Base-by-base conservation (phyloP, 1,140 invertebrate genomes). In the Nasonia vitripennis region DNA sequence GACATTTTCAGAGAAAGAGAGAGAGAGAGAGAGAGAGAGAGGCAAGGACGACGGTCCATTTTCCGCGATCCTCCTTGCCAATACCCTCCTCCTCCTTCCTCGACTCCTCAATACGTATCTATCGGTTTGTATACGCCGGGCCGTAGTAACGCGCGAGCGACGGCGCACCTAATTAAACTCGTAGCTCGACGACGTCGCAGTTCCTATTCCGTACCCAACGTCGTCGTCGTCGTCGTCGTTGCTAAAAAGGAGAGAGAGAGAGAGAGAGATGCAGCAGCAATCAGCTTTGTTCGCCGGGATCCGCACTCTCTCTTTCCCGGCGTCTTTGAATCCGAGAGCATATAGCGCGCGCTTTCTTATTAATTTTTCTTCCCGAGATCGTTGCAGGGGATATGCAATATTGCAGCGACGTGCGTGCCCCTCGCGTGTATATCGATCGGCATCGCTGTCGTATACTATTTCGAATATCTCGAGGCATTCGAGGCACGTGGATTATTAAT, bases 101-200 rank as follows among this genome's bases (percentile, higher is more conserved):
- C 55, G 14, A 1, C 78, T 80, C 27, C 14, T 34, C 85, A 55
- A 84, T 81, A 80, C 51, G 78, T 80, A 81, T 71, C 71, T 48
- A 83, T 73, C 70, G 70, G 78, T 75, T 51, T 78, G 67, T 85
- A 83, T 77, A 84, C 45, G 37, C 27, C n/a, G 41, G 34, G 67
- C 41, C 41, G 31, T 82, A 37, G 55, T 85, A 62, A 86, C 17
- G 55, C 78, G 83, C 41, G 77, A 77, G 78, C 77, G 71, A 27
- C 83, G 86, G 86, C 87, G 87, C 86, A 90, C 87, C 88, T 91
- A 90, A 91, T 91, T 91, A 90, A 91, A 91, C 87, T 90, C 88
- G n/a, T n/a, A n/a, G n/a, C n/a, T n/a, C n/a, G n/a, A n/a, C n/a
- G n/a, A n/a, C n/a, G n/a, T n/a, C n/a, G 81, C 67, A 17, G 55